Base-by-base conservation (phyloP, 2,888 invertebrate species). In the Neoscelio sp. region DNA sequence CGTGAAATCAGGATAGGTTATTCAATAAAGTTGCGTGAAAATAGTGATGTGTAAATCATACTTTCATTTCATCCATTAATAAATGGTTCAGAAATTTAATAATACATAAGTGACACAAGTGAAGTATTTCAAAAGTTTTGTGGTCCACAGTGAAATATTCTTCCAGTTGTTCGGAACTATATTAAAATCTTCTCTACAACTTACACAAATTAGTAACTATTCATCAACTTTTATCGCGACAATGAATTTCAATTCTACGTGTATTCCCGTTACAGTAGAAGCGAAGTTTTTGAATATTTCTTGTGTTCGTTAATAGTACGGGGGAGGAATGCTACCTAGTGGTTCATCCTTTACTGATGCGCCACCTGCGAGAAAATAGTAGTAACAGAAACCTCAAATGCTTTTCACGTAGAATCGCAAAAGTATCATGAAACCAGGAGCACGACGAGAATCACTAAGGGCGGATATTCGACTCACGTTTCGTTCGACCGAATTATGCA, bases 401-500 rank as follows among this genome's bases (percentile, higher is more conserved):
- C 80, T 67, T 62, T 74, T 64, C 81, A 83, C 76, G 79, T 80
- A 56, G 65, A 78, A 62, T 56, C 68, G 65, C 77, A 80, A 78
- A 77, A 82, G 77, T 80, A 52, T 70, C 35, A 40, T 52, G 78
- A 81, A 74, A 71, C 67, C 35, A 64, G 48, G 67, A 74, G 62
- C 73, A 20, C 42, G 44, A 65, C 62, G 60, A 52, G 52, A 68
- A 75, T 70, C 67, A 56, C 73, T 68, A 65, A 67, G 56, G 68
- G 67, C 50, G 60, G 54, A 50, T 54, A 80, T 78, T 80, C 78
- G 33, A 60, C 58, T 60, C 79, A 77, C 80, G 82, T 81, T 52
- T 52, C 77, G 56, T 74, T 78, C 71, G 80, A 82, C 78, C 82
- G 60, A 83, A 85, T 85, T 85, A 87, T 86, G 87, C 83, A 86